phyloP scores from a whole-genome alignment of 2,113 vertebrate species.

The Hemicordylus capensis region DNA sequence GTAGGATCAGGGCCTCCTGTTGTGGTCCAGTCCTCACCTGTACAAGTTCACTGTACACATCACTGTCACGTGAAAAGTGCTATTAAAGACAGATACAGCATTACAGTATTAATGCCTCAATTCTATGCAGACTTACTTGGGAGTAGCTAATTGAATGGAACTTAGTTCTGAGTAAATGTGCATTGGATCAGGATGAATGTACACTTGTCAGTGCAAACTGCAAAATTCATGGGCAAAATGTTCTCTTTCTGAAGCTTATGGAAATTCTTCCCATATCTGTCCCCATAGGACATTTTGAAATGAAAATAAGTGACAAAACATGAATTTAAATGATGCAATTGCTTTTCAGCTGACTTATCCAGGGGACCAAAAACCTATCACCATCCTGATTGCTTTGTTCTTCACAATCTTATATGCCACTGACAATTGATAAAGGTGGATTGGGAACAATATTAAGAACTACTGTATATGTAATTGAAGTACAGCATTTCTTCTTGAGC shows the following conservation, averaged over 20 bases:
- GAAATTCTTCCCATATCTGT: not conserved
- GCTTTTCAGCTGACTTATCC: not conserved
- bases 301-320: not conserved
- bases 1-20: no score
- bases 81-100: not conserved
- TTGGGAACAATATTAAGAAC: not conserved
- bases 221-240: not conserved
- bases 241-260: not conserved
- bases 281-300: not conserved
- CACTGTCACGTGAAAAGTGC: no score
- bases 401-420: not conserved
- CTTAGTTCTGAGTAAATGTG: not conserved
- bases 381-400: not conserved
- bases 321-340: not conserved
- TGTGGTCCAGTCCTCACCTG: no score
- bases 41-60: no score
- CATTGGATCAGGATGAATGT: no score
- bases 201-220: not conserved
- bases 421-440: not conserved
- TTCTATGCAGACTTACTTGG: not conserved
- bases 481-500: conserved; percentile 34
- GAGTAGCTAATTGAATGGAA: not conserved
- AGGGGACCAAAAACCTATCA: not conserved
- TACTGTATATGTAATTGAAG: conserved; percentile 18
- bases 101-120: not conserved